Evolutionary conservation across 2,797 vertebrate species (phyloP).

Genomic region (Holocentrus rufus): DNA sequence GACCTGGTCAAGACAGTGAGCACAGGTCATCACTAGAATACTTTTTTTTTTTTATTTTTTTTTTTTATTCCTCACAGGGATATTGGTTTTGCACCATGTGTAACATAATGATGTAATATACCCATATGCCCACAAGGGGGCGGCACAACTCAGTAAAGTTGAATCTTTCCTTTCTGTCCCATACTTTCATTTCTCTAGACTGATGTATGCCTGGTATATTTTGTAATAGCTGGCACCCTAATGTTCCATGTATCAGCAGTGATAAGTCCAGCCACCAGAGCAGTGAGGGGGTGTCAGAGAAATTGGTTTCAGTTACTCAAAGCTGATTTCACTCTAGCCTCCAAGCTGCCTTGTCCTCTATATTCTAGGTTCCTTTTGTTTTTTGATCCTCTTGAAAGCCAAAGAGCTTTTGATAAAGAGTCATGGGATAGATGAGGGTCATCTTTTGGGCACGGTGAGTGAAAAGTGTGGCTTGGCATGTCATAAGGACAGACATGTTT

Average conservation of each 20-base stretch:
- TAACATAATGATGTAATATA: not conserved
- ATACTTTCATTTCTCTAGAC: conserved; percentile 2
- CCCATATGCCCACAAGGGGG: conserved; percentile 59
- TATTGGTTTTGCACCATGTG: no score
- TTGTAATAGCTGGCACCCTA: conserved; percentile 12
- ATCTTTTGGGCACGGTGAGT: not conserved
- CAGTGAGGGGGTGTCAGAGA: conserved; percentile 12
- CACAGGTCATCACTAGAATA: no score
- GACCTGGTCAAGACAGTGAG: no score
- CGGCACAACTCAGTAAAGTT: conserved; percentile 33
- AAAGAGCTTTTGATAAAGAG: not conserved
- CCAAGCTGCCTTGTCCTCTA: conserved; percentile 21
- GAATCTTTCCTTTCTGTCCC: not conserved
- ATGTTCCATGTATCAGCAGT: conserved; percentile 31
- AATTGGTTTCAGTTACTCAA: conserved; percentile 32
- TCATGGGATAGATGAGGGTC: not conserved
- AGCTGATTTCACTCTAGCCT: conserved; percentile 18
- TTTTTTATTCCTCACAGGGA: no score
- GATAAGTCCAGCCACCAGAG: conserved; percentile 25
- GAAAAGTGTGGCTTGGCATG: not conserved
- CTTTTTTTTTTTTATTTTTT: no score
- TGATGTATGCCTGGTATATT: conserved; percentile 9
- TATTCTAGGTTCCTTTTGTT: conserved; percentile 7
- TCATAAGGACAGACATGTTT: no score
- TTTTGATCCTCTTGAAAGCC: not conserved